phyloP scores from a whole-genome alignment of 2,113 vertebrate genomes.

The Myodes glareolus region DNA sequence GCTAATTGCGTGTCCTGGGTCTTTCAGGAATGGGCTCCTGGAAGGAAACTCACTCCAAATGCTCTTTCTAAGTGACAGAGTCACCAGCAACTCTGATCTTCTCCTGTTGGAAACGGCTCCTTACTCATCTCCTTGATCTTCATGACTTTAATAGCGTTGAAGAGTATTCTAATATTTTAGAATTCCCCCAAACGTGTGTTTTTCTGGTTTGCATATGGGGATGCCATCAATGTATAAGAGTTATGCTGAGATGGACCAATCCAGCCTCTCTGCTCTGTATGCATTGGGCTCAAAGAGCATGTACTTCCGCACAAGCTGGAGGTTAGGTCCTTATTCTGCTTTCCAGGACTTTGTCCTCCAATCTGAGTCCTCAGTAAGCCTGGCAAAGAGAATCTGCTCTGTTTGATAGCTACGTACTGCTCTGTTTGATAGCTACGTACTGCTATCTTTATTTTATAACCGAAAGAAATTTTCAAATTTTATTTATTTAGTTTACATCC shows the following conservation, averaged over 20 bases:
- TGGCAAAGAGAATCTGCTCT: not conserved
- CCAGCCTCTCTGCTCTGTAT: not conserved
- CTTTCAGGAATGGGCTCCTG: not conserved
- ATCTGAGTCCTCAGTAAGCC: not conserved
- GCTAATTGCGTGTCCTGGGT: not conserved
- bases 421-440: not conserved
- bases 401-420: not conserved
- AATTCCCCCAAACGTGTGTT: not conserved
- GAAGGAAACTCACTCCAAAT: not conserved
- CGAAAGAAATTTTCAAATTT: not conserved
- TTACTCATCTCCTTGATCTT: not conserved
- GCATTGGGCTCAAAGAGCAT: no score
- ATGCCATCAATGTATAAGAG: not conserved
- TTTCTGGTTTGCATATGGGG: not conserved
- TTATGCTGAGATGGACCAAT: no score
- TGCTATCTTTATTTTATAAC: not conserved
- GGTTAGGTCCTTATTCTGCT: not conserved
- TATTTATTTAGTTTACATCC: not conserved
- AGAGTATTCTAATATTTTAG: not conserved
- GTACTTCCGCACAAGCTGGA: not conserved
- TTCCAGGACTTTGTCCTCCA: no score
- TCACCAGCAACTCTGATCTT: not conserved
- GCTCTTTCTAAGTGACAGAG: not conserved
- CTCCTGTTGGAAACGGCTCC: not conserved
- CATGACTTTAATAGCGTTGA: not conserved